Evolutionary conservation across 2,888 invertebrate species (phyloP), one percentile per base, ranked within the genome.

Genomic region (Drosophila algonquin): DNA sequence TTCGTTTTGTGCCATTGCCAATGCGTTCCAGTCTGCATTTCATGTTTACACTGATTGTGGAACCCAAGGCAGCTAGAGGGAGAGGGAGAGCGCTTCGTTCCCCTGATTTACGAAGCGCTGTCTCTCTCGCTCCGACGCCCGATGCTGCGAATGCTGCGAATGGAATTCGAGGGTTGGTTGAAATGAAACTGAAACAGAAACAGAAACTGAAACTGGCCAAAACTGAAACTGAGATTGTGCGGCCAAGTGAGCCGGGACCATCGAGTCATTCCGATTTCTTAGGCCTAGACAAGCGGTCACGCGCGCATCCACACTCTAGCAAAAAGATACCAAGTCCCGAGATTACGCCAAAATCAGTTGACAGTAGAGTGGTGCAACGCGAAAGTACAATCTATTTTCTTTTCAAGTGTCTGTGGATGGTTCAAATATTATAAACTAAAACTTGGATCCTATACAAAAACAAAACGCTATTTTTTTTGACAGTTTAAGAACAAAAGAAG

Each of bases 241-340:
- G 61, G 48, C 59, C 71, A 65, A 58, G 76, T 55, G 79, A 70
- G 70, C 62, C 47, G 56, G 78, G 44, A 72, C 64, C 68, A 16
- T 59, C 76, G 79, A 91, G 90, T 90, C 89, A 83, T 89, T 90
- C 82, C 81, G 91, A 91, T 89, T 90, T 84, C 86, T 84, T 91
- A 91, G 91, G 92, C 92, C 92, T 90, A 90, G 91, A 88, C 88
- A 89, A 88, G 79, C 91, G 90, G 89, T 90, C 91, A 76, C 86
- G 88, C 85, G 84, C 84, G 89, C 80, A 87, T 57, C 48, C 57
- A 32, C 32, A 18, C 57, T 56, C 57, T 40, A 21, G n/a, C 35
- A 12, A 55, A 47, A 51, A 47, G 21, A 72, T 35, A 32, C 21
- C 24, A 44, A 35, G 10, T 18, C 32, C 55, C 24, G 24, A 24